Percentiles rank a stretch among this genome's conserved stretches.
These are phyloP conservation scores for Montipora sp. DNA, from an alignment of 64 coral and sea anemone species.

Conservation along the genomic window DNA sequence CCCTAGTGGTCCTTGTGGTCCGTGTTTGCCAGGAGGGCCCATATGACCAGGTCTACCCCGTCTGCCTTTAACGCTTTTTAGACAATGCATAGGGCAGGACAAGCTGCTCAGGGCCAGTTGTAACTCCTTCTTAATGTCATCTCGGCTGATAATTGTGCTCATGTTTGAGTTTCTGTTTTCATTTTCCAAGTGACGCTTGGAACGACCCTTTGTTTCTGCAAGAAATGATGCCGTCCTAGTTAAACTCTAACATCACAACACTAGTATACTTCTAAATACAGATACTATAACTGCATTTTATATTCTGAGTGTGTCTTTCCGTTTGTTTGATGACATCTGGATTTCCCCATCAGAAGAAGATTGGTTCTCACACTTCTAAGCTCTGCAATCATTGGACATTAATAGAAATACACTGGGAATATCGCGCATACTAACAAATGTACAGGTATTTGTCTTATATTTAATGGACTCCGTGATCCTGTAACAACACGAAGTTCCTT, in stretches of 20 bases:
- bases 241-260: not conserved
- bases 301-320: not conserved
- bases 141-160: not conserved
- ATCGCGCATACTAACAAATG: too few species aligned
- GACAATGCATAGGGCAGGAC: slow-evolving; percentile 16
- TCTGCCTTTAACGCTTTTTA: slow-evolving; percentile 22
- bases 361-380: too few species aligned
- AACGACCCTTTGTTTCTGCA: not conserved
- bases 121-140: slow-evolving; percentile 8
- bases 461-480: too few species aligned
- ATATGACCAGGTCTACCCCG: slow-evolving; percentile 23
- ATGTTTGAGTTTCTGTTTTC: not conserved
- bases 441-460: too few species aligned
- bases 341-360: too few species aligned
- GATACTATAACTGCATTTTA: not conserved
- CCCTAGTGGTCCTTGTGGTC: slow-evolving; percentile 26
- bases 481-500: too few species aligned
- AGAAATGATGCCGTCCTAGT: not conserved
- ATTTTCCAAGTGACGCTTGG: not conserved
- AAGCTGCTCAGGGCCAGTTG: slow-evolving; percentile 29
- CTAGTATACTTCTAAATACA: not conserved
- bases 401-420: too few species aligned
- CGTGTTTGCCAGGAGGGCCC: slow-evolving; percentile 44
- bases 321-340: too few species aligned
- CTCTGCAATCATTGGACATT: too few species aligned